Percentiles rank a stretch among this genome's conserved stretches.
phyloP scores from a whole-genome alignment of 1,140 invertebrate species.

The Dendrolimus punctatus region DNA sequence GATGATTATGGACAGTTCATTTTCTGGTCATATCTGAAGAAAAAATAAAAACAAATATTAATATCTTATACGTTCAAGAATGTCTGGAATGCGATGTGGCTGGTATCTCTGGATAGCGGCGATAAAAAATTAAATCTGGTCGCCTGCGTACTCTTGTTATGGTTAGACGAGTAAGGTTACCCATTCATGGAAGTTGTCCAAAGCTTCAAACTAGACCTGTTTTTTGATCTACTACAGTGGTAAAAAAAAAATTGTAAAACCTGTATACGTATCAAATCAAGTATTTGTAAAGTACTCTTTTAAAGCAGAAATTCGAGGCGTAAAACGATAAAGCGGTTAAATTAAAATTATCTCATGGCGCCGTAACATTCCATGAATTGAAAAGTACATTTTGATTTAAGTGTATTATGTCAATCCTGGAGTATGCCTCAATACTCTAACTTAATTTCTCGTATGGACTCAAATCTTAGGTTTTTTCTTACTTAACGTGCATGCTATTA shows the following conservation, averaged over 20 bases:
- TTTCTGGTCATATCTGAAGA: slow-evolving; percentile 14
- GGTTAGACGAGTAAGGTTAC: slow-evolving; percentile 10
- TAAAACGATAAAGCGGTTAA: background rate
- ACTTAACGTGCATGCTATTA: too few relatives aligned
- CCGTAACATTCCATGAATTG: too few relatives aligned
- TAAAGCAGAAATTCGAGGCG: too few relatives aligned
- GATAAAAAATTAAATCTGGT: slow-evolving; percentile 2
- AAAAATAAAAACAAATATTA: slow-evolving; percentile 3
- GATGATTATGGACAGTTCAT: slow-evolving; percentile 18
- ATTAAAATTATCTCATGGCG: too few relatives aligned
- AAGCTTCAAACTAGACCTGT: slow-evolving; percentile 8
- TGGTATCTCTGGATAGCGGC: background rate
- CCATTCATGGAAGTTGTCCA: slow-evolving; percentile 14
- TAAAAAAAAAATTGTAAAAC: slow-evolving; percentile 3
- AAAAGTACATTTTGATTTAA: too few relatives aligned
- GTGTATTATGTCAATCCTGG: too few relatives aligned
- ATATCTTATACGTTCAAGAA: background rate
- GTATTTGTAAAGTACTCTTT: background rate
- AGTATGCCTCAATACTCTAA: too few relatives aligned
- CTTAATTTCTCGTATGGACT: too few relatives aligned
- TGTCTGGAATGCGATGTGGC: background rate
- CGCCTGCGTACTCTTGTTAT: slow-evolving; percentile 4
- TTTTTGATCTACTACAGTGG: slow-evolving; percentile 7
- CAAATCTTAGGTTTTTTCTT: too few relatives aligned
- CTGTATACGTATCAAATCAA: slow-evolving; percentile 1